Base-by-base conservation (phyloP, 2,113 vertebrate species). In the Numida meleagris region DNA sequence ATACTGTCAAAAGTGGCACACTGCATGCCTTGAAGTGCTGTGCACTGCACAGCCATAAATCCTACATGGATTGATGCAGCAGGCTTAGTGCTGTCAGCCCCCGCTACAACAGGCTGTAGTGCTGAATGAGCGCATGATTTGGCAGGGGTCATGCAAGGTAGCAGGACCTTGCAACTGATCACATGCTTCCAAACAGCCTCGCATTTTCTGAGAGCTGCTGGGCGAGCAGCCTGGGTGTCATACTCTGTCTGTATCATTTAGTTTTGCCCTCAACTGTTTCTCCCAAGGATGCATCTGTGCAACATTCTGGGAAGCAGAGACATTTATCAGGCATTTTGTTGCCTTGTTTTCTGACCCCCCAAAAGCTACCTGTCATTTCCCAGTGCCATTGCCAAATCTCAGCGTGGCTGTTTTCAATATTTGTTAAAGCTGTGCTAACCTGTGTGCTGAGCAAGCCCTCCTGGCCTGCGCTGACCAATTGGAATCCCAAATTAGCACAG, bases 401-500 rank as follows among this genome's bases (percentile, higher is more conserved):
- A 65, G 46, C 33, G 16, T 17, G 57, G 50, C 51, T 73, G 45
- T 23, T 74, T 95, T 81, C 70, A 80, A 65, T 88, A 88, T 88
- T 88, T 1, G 10, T 51, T 73, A 78, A 89, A 91, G 92, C 48
- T 86, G 76, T 70, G 75, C 50, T 93, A 91, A 48, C 11, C 21
- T 33, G 85, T 91, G 91, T 95, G 93, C 84, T 81, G 91, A 96
- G 77, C 1, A 36, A 90, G 74, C 75, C 61, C 84, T 96, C 92
- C 89, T 90, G 91, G 96, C 89, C 94, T 13, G 53, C 72, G 91
- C 85, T 94, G 96, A 97, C 91, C 94, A 11, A 90, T 95, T 76
- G 85, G 87, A 97, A 97, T 97, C 89, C 95, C 95, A 95, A 97
- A 97, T 97, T 97, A 98, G 95, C 96, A 90, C 91, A 59, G 89